Evolutionary conservation across 2,797 vertebrate species (phyloP).

Genomic region (Botia almorhae): DNA sequence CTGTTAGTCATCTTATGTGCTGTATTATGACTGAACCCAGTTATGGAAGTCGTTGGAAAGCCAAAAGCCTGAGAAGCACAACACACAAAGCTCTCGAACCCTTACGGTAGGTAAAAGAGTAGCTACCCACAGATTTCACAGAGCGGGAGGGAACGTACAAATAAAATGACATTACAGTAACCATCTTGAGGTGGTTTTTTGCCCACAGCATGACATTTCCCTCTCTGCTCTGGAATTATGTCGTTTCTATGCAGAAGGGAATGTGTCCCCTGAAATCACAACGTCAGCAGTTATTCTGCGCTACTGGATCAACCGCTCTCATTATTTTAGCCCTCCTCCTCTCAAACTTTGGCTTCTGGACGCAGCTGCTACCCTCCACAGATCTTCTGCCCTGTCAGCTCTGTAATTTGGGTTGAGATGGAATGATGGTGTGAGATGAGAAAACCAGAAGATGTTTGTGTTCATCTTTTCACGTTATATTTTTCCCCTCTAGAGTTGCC

Average conservation of each 20-base stretch:
- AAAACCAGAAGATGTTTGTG: slow-evolving; percentile 74
- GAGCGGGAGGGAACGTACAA: slow-evolving; percentile 6
- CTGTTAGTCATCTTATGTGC: slow-evolving; percentile 12
- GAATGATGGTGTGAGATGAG: slow-evolving; percentile 62
- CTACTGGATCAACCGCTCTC: slow-evolving; percentile 56
- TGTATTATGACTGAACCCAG: slow-evolving; percentile 20
- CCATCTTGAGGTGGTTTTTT: slow-evolving; percentile 18
- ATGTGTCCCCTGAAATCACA: slow-evolving; percentile 69
- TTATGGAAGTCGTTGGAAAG: slow-evolving; percentile 15
- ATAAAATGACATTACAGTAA: slow-evolving; percentile 1
- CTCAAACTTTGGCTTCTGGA: slow-evolving; percentile 57
- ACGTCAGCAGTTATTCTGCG: slow-evolving; percentile 69
- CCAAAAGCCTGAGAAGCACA: slow-evolving; percentile 23
- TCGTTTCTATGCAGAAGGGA: slow-evolving; percentile 39
- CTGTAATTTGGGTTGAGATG: slow-evolving; percentile 65
- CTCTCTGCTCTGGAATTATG: slow-evolving; percentile 40
- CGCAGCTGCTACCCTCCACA: slow-evolving; percentile 62
- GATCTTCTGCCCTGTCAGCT: slow-evolving; percentile 58
- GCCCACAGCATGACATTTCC: slow-evolving; percentile 5
- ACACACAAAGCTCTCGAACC: not conserved
- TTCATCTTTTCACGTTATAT: slow-evolving; percentile 57
- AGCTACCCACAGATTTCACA: slow-evolving; percentile 1
- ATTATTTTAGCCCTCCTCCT: slow-evolving; percentile 57
- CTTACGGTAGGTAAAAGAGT: not conserved
- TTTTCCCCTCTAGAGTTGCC: slow-evolving; percentile 35